Evolutionary conservation across 2,113 vertebrate species (phyloP).

Genomic region (Lagopus leucura): DNA sequence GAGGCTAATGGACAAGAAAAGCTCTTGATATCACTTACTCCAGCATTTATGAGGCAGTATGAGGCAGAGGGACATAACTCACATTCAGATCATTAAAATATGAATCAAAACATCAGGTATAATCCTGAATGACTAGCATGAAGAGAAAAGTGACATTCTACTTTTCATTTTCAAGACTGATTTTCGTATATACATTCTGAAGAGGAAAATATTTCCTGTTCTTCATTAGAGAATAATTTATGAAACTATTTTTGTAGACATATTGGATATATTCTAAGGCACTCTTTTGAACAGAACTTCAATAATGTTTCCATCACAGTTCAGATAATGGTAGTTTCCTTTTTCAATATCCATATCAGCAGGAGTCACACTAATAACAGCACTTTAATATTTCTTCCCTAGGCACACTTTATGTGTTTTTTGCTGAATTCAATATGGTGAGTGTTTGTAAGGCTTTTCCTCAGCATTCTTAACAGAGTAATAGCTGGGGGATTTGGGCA

Average conservation of each 20-base stretch:
- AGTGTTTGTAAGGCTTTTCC: neutral
- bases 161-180: neutral
- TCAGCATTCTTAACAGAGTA: neutral
- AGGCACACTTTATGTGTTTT: rapidly evolving
- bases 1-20: neutral
- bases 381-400: neutral
- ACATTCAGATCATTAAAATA: neutral
- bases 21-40: neutral
- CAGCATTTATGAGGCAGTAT: neutral
- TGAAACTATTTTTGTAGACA: neutral
- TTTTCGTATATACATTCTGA: neutral
- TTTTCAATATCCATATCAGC: neutral
- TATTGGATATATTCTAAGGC: neutral
- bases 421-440: neutral
- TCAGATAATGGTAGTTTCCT: neutral
- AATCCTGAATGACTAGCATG: neutral
- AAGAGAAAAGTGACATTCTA: neutral
- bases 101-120: neutral
- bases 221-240: neutral
- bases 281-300: neutral
- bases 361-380: neutral
- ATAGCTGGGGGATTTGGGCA: neutral
- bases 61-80: neutral
- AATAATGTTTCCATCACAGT: neutral
- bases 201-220: neutral